These are phyloP conservation scores for Oreochromis grahami DNA, from an alignment of 2,797 vertebrate genomes.

Conservation along the genomic window DNA sequence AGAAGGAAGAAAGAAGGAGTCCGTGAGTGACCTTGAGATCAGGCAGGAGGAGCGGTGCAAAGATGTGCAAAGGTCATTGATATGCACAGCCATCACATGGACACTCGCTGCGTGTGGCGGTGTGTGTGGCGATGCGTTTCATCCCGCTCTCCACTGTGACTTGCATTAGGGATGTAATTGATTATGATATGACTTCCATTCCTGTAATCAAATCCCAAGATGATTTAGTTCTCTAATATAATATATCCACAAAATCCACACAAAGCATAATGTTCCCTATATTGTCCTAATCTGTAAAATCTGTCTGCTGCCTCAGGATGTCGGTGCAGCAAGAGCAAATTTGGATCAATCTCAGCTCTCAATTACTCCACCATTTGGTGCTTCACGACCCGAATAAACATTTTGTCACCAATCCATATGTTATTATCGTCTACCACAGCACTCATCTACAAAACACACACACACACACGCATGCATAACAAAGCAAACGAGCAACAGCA, in stretches of 20 bases:
- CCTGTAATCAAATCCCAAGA: constrained; percentile 29
- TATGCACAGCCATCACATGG: constrained; percentile 45
- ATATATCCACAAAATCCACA: constrained; percentile 25
- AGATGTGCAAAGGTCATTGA: constrained; percentile 58
- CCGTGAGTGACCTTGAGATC: constrained; percentile 62
- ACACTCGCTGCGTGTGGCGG: constrained; percentile 22
- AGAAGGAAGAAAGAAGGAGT: constrained; percentile 30
- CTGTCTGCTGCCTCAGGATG: constrained; percentile 44
- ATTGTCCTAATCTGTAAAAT: constrained; percentile 44
- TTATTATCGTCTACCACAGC: constrained; percentile 52
- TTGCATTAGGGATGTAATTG: constrained; percentile 49
- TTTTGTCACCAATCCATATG: constrained; percentile 69
- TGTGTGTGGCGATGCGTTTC: constrained; percentile 30
- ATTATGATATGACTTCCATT: constrained; percentile 40
- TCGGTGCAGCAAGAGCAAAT: constrained; percentile 39
- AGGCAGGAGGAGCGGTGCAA: constrained; percentile 6
- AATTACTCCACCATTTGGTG: constrained; percentile 64
- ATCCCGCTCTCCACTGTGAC: constrained; percentile 27
- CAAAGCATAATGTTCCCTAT: neutral
- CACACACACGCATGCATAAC: constrained; percentile 10
- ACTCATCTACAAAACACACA: constrained; percentile 30
- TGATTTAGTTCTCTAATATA: constrained; percentile 13
- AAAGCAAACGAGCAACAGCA: constrained; percentile 19
- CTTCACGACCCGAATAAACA: constrained; percentile 61
- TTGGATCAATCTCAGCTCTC: constrained; percentile 66